Base-by-base conservation (phyloP, 2,797 vertebrate species). In the Huso huso region DNA sequence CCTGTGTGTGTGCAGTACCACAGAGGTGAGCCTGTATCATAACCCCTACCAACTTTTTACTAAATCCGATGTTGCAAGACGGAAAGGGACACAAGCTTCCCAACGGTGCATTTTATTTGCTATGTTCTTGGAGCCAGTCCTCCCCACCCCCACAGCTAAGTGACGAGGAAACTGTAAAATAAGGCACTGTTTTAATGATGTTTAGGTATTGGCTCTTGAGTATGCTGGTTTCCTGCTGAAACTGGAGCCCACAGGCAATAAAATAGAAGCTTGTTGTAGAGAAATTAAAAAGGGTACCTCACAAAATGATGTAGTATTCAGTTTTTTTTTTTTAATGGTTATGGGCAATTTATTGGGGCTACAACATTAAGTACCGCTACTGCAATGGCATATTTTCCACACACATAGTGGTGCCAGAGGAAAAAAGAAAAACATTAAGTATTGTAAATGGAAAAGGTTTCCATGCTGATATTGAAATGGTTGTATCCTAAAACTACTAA, bases 201-300 rank as follows among this genome's bases (percentile, higher is more conserved):
- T 62, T 62, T 62, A 62, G 18, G 61, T 62, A 62, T 7, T 65
- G 68, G 60, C 66, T 72, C 50, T 70, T 71, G 62, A 75, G 78
- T 76, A 81, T 81, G 75, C 83, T 79, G 69, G 69, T 76, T 76
- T 73, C 70, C 78, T 70, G 66, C 70, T 69, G 65, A 71, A 66
- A 63, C 71, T 51, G 57, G 11, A 48, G 8, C 67, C 74, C 66
- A 71, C 69, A 60, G 37, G 48, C 55, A 48, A 72, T 63, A 68
- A 78, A 78, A 78, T 72, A 72, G 67, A 75, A 72, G 64, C 57
- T 69, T 71, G 69, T 78, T 76, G 68, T 76, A 67, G 72, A 62
- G 68, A 68, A 64, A 57, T 72, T 64, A 73, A 73, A 75, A 68
- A 69, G 48, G 51, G 72, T 63, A 62, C 66, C 68, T 71, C 51